phyloP scores from a whole-genome alignment of 2,113 vertebrate genomes.

The Seriola dumerili region DNA sequence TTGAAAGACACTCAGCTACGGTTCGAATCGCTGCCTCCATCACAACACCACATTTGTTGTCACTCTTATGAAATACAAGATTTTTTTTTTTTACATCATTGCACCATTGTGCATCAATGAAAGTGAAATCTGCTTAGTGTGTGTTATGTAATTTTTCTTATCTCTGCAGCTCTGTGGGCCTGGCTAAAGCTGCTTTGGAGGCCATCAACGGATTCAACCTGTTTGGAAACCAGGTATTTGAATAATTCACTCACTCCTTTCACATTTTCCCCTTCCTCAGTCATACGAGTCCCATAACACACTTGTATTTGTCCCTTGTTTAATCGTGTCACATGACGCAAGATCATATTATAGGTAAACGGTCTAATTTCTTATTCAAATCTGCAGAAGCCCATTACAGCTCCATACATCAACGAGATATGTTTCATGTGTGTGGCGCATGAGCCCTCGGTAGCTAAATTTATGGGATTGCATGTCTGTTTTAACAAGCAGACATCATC shows the following conservation, averaged over 20 bases:
- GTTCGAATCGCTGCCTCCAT: not conserved
- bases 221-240: constrained; percentile 96
- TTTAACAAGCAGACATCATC: constrained; percentile 18
- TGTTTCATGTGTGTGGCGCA: not conserved
- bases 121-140: not conserved
- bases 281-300: not conserved
- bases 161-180: constrained; percentile 91
- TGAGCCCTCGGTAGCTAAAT: not conserved
- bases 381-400: constrained; percentile 9
- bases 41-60: constrained; percentile 13
- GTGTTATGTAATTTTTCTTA: constrained; percentile 20
- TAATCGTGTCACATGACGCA: not conserved
- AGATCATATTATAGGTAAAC: constrained; percentile 9
- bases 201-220: constrained; percentile 99
- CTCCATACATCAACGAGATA: constrained; percentile 12
- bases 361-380: constrained; percentile 9
- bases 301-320: not conserved
- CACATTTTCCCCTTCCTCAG: constrained; percentile 1
- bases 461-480: not conserved
- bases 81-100: not conserved
- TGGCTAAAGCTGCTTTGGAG: constrained; percentile 98
- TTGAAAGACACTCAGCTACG: constrained; percentile 1
- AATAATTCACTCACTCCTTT: constrained; percentile 30
- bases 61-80: not conserved
- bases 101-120: not conserved